phyloP scores from a whole-genome alignment of 1,140 invertebrate genomes.

The Brachionus calyciflorus region DNA sequence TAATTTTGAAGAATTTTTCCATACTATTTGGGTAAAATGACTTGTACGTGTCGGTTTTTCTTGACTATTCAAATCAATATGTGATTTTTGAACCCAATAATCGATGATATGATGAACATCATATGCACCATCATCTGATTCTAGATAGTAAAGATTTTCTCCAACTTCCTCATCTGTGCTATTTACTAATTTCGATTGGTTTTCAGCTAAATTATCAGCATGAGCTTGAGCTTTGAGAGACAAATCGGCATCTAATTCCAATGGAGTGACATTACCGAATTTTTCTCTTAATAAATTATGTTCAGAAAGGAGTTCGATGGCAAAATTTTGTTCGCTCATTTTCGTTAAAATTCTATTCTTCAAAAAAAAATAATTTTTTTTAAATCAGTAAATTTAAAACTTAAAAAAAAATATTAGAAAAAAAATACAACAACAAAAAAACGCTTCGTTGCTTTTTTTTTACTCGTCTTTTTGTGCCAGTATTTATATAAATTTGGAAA shows the following conservation, averaged over 20 bases:
- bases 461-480: background rate
- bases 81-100: conserved; percentile 31
- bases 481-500: background rate
- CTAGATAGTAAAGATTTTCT: conserved; percentile 42
- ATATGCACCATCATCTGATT: conserved; percentile 36
- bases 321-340: conserved; percentile 14
- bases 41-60: background rate
- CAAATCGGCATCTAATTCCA: conserved; percentile 19
- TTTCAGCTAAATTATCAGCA: conserved; percentile 27
- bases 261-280: background rate
- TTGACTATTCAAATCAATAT: background rate
- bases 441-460: conserved; percentile 19
- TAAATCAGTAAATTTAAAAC: background rate
- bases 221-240: background rate
- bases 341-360: background rate
- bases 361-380: background rate
- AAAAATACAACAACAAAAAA: conserved; percentile 18
- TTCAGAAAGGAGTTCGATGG: background rate
- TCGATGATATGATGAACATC: conserved; percentile 10
- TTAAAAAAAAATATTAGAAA: conserved; percentile 7
- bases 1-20: conserved; percentile 11
- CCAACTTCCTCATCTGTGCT: conserved; percentile 29
- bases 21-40: conserved; percentile 46
- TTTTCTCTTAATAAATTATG: conserved; percentile 37
- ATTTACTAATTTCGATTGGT: background rate